Evolutionary conservation across 2,888 invertebrate genomes (phyloP), one percentile per base, ranked within the genome.

Genomic region (Euzophera pinguis): DNA sequence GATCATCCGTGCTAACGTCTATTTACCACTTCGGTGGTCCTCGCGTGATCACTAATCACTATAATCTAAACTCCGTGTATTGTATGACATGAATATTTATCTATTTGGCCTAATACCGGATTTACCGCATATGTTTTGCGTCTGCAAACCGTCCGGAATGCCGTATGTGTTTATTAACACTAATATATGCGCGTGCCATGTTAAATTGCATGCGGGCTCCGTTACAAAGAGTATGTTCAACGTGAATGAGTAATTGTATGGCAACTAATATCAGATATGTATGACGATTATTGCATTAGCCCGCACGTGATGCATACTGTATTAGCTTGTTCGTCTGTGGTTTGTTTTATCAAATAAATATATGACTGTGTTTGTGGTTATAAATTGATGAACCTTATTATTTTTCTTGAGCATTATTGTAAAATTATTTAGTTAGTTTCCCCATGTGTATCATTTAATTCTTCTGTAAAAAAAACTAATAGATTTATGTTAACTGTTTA

Each of bases 151-250:
- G 42, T 1, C 42, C 6, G 27, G 42, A 43, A 12, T 32, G 8
- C 45, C 14, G 32, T 32, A 45, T 45, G 29, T 45, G 45, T 45
- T 45, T 45, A 45, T 45, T 45, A 32, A 32, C 16, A 10, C 32
- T 32, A 32, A 45, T 45, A 14, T 45, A 32, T 45, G 32, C 32
- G 45, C 32, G 32, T 32, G 45, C 32, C 32, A 10, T 32, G 16
- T 12, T 32, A 32, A 32, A 12, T 32, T 45, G 45, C 45, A 45
- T 32, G 45, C 45, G 34, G 45, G 43, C 27, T 13, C 29, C 12
- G 29, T 43, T 29, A 43, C 43, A 32, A 32, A 34, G 45, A 45
- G 7, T 45, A 27, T 42, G 22, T 43, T 45, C 32, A 45, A 32
- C 45, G 45, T 32, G 32, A 45, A 13, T 32, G 45, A 45, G 29